Evolutionary conservation across 2,797 vertebrate genomes (phyloP), one percentile per base, ranked within the genome.

Genomic region (Valencia hispanica): DNA sequence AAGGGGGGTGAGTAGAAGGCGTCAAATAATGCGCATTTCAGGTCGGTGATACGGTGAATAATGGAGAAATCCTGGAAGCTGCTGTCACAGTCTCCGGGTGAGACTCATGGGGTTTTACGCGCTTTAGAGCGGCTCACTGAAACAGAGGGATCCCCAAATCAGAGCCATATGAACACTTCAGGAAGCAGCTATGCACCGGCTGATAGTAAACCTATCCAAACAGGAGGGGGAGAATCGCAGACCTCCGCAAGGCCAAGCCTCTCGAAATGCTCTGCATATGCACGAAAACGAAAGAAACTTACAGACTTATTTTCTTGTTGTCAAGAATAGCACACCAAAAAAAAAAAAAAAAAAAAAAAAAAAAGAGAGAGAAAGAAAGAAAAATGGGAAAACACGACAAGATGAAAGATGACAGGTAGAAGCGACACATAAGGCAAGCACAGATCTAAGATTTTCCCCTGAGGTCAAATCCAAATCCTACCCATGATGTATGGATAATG

Each of bases 361-460:
- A 36, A 36, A 36, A 20, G 1, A 5, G 18, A 6, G 5, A 18
- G 18, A 6, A 50, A 22, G 18, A 15, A 22, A 18, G 18, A 15
- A 22, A 22, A 22, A 3, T 4, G 1, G 63, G 36, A 4, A 36
- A 86, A 86, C 82, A 75, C 55, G 85, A 91, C 39, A 76, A 89
- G 91, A 94, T 95, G 88, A 93, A 85, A 93, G 87, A 87, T 94
- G 93, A 94, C 94, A 95, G 92, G 94, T 94, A 94, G 89, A 93
- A 91, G 88, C 81, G 77, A 88, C 91, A 87, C 81, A 87, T 86
- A 88, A 92, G 91, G 91, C 88, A 86, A 92, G 85, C 78, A 76
- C 91, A 92, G 76, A 93, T 89, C 80, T 71, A 81, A 86, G 89
- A 91, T 90, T 87, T 87, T 88, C 71, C 85, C 93, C 87, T 93